Evolutionary conservation across 2,113 vertebrate species (phyloP), one percentile per base, ranked within the genome.

Genomic region (Formicarius rufipectus): DNA sequence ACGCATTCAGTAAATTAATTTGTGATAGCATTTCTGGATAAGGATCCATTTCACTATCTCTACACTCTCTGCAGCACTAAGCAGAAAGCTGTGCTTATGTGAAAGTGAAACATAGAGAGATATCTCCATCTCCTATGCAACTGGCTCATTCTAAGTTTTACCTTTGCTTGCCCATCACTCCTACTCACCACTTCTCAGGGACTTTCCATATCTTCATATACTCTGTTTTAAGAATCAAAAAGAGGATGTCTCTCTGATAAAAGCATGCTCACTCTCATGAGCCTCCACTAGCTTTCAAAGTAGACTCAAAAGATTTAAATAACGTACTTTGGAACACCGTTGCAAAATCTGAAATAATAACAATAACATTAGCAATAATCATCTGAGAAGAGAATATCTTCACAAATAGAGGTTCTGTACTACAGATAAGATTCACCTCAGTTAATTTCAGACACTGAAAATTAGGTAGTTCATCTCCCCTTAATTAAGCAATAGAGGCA

Each of bases 171-270:
- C n/a, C 40, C 68, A 55, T 71, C 78, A 71, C 44, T 93, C 55
- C 45, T 76, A n/a, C 33, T 68, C 53, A 84, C 14, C 33, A 45
- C 31, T 88, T 80, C 62, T 79, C 49, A 60, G 50, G 55, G 63
- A 82, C 93, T 94, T 89, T 82, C 91, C 71, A 21, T 90, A 75
- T 56, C 42, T 92, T 95, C 59, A 31, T 89, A 96, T 84, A 58
- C 94, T 94, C 87, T 83, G 56, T 68, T 93, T 81, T 74, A 96
- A 97, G 39, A 95, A 87, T 53, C 30, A 91, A 68, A 82, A 88
- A 85, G 78, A 42, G 4, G 39, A 75, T 25, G 14, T 12, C 22
- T 14, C 18, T 35, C 45, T 68, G 16, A 92, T 40, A 83, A 94
- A 84, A 83, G 33, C 28, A 47, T 20, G 22, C 15, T 31, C 44